Conservation (phyloP, 1,140 invertebrate species). For the Eueides isabella region DNA sequence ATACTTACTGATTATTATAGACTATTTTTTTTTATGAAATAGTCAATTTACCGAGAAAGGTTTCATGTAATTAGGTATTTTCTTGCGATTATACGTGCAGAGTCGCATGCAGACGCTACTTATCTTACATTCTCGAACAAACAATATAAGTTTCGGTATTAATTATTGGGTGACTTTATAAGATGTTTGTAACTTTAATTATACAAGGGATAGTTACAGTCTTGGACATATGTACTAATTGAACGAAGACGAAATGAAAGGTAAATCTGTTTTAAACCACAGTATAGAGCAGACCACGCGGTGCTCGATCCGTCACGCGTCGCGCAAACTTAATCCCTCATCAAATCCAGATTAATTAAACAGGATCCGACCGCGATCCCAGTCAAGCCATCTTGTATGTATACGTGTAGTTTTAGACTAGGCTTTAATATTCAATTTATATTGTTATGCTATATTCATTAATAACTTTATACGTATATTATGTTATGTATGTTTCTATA, state of each 20-base stretch:
- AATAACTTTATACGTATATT: too few relatives aligned
- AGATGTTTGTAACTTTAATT: not conserved
- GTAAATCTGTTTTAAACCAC: constrained; percentile 15
- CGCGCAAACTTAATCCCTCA: constrained; percentile 75
- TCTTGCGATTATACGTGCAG: too few relatives aligned
- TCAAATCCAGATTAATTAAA: constrained; percentile 81
- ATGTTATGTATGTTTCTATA: too few relatives aligned
- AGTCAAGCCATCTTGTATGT: constrained; percentile 50
- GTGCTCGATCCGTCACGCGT: constrained; percentile 75
- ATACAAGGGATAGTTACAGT: not conserved
- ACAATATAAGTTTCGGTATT: too few relatives aligned
- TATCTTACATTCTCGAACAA: too few relatives aligned
- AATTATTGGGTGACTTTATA: not conserved
- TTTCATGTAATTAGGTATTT: too few relatives aligned
- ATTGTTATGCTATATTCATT: constrained; percentile 6
- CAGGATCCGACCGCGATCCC: constrained; percentile 64
- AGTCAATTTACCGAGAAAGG: too few relatives aligned
- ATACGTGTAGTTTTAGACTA: constrained; percentile 22
- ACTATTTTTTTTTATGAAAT: too few relatives aligned
- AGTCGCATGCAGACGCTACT: too few relatives aligned
- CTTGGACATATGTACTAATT: constrained; percentile 44
- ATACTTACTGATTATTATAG: too few relatives aligned
- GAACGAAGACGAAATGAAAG: constrained; percentile 50
- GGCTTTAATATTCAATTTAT: constrained; percentile 3
- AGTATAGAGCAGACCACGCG: constrained; percentile 30